phyloP scores from a whole-genome alignment of 2,113 vertebrate species.

The Heptranchias perlo region DNA sequence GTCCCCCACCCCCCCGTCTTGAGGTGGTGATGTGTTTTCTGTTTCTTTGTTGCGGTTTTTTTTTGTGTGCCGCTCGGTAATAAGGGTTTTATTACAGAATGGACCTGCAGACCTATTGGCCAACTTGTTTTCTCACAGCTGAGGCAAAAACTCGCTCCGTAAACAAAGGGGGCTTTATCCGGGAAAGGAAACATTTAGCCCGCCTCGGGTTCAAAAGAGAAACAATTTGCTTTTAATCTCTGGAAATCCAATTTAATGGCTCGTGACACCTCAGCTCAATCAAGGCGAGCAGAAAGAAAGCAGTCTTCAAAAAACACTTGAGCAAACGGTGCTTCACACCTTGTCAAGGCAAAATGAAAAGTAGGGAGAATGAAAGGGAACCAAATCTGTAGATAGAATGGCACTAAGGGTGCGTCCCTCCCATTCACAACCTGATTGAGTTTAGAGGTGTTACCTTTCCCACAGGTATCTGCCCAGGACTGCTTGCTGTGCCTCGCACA shows the following conservation, averaged over 20 bases:
- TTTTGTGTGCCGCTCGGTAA: neutral
- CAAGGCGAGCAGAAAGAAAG: neutral
- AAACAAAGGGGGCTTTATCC: neutral
- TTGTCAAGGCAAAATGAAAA: conserved; percentile 15
- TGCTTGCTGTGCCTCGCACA: neutral
- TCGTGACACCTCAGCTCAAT: neutral
- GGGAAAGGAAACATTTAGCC: neutral
- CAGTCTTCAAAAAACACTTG: conserved; percentile 17
- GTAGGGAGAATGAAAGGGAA: neutral
- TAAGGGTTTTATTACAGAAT: neutral
- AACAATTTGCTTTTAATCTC: conserved; percentile 35
- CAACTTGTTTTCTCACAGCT: neutral
- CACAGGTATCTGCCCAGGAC: conserved; percentile 26
- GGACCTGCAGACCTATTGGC: neutral
- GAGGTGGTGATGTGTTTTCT: neutral
- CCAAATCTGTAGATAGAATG: neutral
- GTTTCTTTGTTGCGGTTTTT: neutral
- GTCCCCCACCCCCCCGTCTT: neutral
- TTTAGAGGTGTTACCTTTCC: conserved; percentile 34
- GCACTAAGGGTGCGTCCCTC: neutral
- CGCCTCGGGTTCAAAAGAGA: neutral
- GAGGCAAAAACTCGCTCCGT: neutral
- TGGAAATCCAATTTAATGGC: conserved; percentile 32
- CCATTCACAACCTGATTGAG: neutral
- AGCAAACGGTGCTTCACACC: neutral